phyloP scores from a whole-genome alignment of 2,888 invertebrate species.

The Lobophora halterata region DNA sequence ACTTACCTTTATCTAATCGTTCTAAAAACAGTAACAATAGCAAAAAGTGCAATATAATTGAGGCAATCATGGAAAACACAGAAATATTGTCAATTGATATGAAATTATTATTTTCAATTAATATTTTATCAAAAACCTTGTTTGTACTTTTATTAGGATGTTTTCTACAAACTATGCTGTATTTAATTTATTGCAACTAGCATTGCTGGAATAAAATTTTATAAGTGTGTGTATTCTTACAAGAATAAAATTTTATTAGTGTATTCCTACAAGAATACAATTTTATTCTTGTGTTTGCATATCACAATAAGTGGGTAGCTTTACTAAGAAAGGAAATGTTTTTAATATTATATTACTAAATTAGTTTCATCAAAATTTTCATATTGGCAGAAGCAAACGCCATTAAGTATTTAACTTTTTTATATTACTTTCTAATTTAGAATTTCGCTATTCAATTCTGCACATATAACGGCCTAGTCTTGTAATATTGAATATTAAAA shows the following conservation, averaged over 20 bases:
- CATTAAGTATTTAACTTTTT: slow-evolving; percentile 1
- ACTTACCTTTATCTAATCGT: slow-evolving; percentile 5
- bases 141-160: neutral
- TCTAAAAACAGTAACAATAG: slow-evolving; percentile 45
- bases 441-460: slow-evolving; percentile 13
- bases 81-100: slow-evolving; percentile 51
- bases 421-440: slow-evolving; percentile 1
- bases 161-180: too few species aligned
- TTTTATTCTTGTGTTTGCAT: too few species aligned
- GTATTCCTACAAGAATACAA: too few species aligned
- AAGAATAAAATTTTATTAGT: too few species aligned
- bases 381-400: too few species aligned
- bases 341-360: too few species aligned
- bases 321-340: too few species aligned
- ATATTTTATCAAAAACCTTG: neutral
- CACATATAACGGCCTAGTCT: slow-evolving; percentile 18
- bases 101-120: slow-evolving; percentile 22
- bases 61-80: slow-evolving; percentile 17
- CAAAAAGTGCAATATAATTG: slow-evolving; percentile 35
- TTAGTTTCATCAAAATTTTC: too few species aligned
- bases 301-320: too few species aligned
- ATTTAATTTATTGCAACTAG: too few species aligned
- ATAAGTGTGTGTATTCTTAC: too few species aligned
- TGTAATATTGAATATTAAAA: slow-evolving; percentile 28
- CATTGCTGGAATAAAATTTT: too few species aligned